A percentile compares a stretch with the other conserved stretches of the same genome.
Evolutionary conservation across 2,797 vertebrate species (phyloP).

Genomic region (Phataginus tetradactyla): DNA sequence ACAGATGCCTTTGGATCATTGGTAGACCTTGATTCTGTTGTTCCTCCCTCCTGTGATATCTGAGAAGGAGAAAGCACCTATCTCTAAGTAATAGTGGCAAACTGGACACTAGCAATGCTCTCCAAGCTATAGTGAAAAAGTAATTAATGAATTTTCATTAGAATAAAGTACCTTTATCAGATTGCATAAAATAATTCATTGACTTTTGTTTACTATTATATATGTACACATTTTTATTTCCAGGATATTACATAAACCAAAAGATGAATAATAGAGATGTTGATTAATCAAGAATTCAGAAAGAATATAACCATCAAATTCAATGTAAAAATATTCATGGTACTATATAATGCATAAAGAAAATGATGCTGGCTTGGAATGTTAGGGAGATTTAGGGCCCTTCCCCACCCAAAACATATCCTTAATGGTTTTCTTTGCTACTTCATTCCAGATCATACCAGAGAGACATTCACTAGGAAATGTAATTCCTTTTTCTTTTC

Average conservation of each 20-base stretch:
- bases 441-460: neutral
- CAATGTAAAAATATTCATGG: neutral
- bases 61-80: neutral
- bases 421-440: neutral
- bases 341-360: neutral
- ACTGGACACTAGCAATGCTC: neutral
- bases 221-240: neutral
- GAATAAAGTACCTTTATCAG: neutral
- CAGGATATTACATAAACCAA: neutral
- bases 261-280: neutral
- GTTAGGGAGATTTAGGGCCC: neutral
- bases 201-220: neutral
- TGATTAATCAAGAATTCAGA: slow-evolving; percentile 24
- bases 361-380: neutral
- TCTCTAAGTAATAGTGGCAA: neutral
- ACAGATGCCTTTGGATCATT: neutral
- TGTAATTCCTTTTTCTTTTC: neutral
- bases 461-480: neutral
- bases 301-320: neutral
- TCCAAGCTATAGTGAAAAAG: neutral
- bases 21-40: neutral
- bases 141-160: neutral
- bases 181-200: neutral
- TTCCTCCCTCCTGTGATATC: neutral
- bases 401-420: neutral